A percentile compares a stretch with the other conserved stretches of the same genome.
Evolutionary conservation across 2,113 vertebrate genomes (phyloP).

Genomic region (Xyrauchen texanus): DNA sequence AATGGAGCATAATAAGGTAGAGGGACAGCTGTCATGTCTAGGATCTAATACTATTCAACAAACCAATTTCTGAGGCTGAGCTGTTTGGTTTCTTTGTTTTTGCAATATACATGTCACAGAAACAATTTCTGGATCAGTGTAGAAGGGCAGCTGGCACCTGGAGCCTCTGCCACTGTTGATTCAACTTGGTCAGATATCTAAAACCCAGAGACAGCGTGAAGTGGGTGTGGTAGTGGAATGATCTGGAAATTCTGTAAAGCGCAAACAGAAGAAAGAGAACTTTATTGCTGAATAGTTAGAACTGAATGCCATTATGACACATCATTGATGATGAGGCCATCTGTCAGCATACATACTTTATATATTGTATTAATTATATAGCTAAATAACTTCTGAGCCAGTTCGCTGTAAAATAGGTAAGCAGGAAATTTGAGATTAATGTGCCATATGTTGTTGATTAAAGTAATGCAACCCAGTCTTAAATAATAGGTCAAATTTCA

Average conservation of each 20-base stretch:
- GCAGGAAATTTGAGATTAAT: constrained; percentile 32
- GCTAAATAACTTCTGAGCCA: constrained; percentile 9
- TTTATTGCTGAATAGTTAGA: not conserved
- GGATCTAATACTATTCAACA: not conserved
- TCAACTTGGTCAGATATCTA: not conserved
- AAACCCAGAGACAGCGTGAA: constrained; percentile 2
- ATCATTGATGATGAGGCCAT: not conserved
- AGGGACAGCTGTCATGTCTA: no score
- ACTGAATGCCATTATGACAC: not conserved
- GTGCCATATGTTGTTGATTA: constrained; percentile 53
- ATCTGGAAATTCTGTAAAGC: not conserved
- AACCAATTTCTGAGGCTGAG: not conserved
- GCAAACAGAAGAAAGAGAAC: not conserved
- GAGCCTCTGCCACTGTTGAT: no score
- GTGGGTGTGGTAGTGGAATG: constrained; percentile 15
- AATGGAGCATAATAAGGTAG: not conserved
- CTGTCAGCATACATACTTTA: not conserved
- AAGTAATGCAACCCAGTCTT: constrained; percentile 51
- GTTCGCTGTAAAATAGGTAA: constrained; percentile 19
- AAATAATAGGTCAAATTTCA: constrained; percentile 55
- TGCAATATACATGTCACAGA: not conserved
- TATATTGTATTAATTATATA: not conserved
- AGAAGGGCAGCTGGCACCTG: no score
- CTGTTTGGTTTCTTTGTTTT: not conserved
- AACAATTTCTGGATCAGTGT: not conserved